These are phyloP conservation scores for Drosophila tripunctata DNA, from an alignment of 2,888 invertebrate genomes.

Conservation along the genomic window DNA sequence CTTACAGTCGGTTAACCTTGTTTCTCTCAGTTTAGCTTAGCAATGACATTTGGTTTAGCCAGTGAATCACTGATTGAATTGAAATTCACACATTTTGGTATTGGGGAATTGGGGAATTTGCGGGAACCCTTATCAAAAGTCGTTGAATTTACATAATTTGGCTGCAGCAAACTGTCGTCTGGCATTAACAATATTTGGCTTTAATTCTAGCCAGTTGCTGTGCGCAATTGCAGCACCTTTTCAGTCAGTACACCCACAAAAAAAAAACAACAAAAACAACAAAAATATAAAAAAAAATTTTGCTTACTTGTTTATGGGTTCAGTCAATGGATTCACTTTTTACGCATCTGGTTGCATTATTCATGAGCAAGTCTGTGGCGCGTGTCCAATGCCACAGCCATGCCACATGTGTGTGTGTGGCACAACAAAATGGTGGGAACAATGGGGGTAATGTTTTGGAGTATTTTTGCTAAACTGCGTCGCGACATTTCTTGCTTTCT, in stretches of 20 bases:
- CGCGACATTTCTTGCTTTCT: conserved; percentile 23
- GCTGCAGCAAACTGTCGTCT: conserved; percentile 55
- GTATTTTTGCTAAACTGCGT: conserved; percentile 38
- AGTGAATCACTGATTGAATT: conserved; percentile 10
- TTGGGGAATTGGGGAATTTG: neutral
- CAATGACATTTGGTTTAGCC: conserved; percentile 17
- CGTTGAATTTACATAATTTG: conserved; percentile 61
- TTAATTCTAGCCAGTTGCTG: conserved; percentile 54
- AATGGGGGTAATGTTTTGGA: neutral
- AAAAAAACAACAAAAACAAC: too few relatives aligned
- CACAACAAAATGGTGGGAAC: neutral
- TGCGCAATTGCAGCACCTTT: conserved; percentile 14
- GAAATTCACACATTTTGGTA: conserved; percentile 15
- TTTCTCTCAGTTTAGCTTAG: neutral
- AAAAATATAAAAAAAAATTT: too few relatives aligned
- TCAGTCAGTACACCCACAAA: conserved; percentile 5
- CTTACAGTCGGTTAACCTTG: too few relatives aligned
- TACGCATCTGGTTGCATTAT: conserved; percentile 61
- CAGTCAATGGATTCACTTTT: conserved; percentile 17
- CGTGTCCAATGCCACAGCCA: conserved; percentile 61
- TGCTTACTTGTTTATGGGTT: conserved; percentile 58
- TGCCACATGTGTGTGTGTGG: conserved; percentile 7
- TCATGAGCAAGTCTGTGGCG: conserved; percentile 62
- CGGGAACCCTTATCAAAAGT: conserved; percentile 47
- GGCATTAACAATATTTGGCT: conserved; percentile 59